These are phyloP conservation scores for Meiosimyza decipiens DNA, from an alignment of 2,888 invertebrate genomes.

Conservation along the genomic window DNA sequence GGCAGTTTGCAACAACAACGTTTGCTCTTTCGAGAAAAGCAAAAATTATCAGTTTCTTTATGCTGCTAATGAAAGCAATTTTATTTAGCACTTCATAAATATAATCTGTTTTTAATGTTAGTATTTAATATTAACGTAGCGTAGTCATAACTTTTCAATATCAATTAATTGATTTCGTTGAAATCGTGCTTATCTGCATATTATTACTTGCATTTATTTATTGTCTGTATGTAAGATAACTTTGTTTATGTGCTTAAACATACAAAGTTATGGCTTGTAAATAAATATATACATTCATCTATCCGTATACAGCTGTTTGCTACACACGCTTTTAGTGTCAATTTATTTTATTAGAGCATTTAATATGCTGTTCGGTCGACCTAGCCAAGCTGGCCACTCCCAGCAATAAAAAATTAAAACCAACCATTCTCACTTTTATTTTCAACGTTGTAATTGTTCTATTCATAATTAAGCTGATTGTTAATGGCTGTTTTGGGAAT, in stretches of 20 bases:
- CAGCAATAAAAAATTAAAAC: neutral
- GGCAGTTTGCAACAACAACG: neutral
- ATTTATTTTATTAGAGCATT: conserved; percentile 20
- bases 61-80: too few relatives aligned
- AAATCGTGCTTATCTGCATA: too few relatives aligned
- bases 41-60: too few relatives aligned
- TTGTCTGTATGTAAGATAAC: neutral
- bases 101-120: too few relatives aligned
- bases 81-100: too few relatives aligned
- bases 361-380: conserved; percentile 11
- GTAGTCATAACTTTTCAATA: too few relatives aligned
- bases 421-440: conserved; percentile 18
- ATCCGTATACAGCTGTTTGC: neutral
- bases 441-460: neutral
- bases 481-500: neutral
- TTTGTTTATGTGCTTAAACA: neutral
- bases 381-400: conserved; percentile 24
- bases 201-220: too few relatives aligned
- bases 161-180: too few relatives aligned
- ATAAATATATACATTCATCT: conserved; percentile 2
- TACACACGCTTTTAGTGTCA: conserved; percentile 25
- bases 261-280: neutral
- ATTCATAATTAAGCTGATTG: neutral
- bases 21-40: too few relatives aligned
- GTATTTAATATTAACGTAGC: too few relatives aligned